Conservation (phyloP, 2,113 vertebrate species). For the Lethenteron reissneri region DNA sequence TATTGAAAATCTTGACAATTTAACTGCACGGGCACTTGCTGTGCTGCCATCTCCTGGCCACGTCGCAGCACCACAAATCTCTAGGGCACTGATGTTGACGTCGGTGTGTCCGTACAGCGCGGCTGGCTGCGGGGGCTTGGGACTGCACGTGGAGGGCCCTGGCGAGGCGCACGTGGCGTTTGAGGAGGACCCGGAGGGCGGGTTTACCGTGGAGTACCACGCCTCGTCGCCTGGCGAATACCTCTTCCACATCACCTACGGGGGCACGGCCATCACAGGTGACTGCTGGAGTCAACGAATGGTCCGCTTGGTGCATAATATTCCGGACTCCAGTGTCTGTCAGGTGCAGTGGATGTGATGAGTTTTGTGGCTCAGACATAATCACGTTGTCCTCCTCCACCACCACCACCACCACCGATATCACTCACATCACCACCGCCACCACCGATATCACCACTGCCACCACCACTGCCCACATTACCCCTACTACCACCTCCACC, state of each 20-base stretch:
- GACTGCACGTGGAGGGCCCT: background rate
- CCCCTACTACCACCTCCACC: no score
- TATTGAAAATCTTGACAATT: no score
- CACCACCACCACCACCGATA: no score
- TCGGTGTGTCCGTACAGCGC: background rate
- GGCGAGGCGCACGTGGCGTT: background rate
- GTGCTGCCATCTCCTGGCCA: no score
- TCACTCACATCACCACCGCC: no score
- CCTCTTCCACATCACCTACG: background rate
- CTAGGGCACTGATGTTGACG: no score
- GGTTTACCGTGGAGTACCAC: background rate
- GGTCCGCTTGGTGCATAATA: no score
- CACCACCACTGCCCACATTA: no score
- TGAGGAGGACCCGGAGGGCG: slow-evolving; percentile 1
- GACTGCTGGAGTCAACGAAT: background rate
- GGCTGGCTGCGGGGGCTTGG: background rate
- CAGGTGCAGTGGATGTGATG: slow-evolving; percentile 9
- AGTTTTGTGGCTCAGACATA: background rate
- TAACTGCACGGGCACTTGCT: no score
- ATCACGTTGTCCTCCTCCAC: background rate
- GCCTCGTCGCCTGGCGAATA: background rate
- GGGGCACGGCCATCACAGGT: background rate
- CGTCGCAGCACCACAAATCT: no score
- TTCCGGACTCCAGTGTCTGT: background rate
- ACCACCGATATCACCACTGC: no score